These are phyloP conservation scores for Mormyrops attenuatus DNA, from an alignment of 2,797 vertebrate genomes.

Conservation along the genomic window DNA sequence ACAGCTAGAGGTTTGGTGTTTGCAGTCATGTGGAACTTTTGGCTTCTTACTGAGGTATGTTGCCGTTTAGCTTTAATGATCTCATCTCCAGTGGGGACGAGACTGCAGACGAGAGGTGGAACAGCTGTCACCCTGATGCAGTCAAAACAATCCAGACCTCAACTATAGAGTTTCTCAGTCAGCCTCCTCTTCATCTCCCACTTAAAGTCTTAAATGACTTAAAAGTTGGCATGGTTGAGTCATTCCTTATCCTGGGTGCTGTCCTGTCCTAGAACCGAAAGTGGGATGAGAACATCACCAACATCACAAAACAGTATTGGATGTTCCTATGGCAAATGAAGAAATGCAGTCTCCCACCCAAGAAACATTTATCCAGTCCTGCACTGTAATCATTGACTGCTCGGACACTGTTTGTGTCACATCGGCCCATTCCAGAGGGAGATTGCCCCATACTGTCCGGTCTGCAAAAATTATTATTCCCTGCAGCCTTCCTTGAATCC, in stretches of 20 bases:
- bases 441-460: background rate
- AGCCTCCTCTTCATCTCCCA: background rate
- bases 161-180: background rate
- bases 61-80: background rate
- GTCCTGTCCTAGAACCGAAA: background rate
- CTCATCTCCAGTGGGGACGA: background rate
- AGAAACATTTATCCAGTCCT: background rate
- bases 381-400: background rate
- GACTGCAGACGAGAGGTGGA: background rate
- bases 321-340: background rate
- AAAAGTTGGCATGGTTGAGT: background rate
- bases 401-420: background rate
- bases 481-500: background rate
- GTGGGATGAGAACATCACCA: background rate
- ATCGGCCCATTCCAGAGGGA: background rate
- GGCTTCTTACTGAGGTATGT: background rate
- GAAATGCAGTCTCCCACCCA: background rate
- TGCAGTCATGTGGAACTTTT: background rate
- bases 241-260: background rate
- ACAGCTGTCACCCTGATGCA: background rate
- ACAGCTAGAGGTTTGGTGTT: background rate
- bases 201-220: background rate
- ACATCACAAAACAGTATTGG: background rate
- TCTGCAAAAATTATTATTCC: background rate
- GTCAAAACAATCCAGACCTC: background rate